phyloP scores from a whole-genome alignment of 2,113 vertebrate genomes.

The Lasiurus borealis region DNA sequence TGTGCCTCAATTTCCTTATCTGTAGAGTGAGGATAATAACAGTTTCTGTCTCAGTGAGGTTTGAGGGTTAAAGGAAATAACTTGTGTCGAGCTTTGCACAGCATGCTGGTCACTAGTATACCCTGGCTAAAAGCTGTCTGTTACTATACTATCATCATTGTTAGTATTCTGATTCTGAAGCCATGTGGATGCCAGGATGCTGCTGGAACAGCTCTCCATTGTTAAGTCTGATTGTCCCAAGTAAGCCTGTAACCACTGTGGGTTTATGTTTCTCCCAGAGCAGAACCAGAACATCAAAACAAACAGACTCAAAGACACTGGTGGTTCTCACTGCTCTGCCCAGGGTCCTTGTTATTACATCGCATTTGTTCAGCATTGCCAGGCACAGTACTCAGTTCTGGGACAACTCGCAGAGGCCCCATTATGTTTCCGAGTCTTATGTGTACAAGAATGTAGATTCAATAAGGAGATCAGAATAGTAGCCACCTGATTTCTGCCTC shows the following conservation, averaged over 20 bases:
- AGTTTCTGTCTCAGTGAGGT: too few species aligned
- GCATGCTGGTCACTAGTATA: accelerated
- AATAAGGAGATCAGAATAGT: accelerated
- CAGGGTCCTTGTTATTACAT: accelerated
- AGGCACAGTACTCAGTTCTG: neutral
- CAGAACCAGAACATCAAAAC: neutral
- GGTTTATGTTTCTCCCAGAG: neutral
- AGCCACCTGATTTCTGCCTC: neutral
- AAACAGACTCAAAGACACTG: neutral
- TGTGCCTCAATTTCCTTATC: neutral
- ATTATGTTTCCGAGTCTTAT: accelerated
- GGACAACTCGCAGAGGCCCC: neutral
- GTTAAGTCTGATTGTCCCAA: accelerated
- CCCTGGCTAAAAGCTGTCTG: too few species aligned
- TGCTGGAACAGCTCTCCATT: accelerated
- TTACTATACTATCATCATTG: accelerated
- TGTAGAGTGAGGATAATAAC: too few species aligned
- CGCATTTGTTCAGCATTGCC: neutral
- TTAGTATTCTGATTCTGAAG: neutral
- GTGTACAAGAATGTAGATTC: accelerated
- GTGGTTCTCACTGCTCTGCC: neutral
- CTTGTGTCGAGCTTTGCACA: accelerated
- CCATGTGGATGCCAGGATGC: accelerated
- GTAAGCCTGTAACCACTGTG: accelerated
- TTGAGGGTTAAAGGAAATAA: neutral